Conservation (phyloP, 2,113 vertebrate genomes). For the Microcebus murinus region DNA sequence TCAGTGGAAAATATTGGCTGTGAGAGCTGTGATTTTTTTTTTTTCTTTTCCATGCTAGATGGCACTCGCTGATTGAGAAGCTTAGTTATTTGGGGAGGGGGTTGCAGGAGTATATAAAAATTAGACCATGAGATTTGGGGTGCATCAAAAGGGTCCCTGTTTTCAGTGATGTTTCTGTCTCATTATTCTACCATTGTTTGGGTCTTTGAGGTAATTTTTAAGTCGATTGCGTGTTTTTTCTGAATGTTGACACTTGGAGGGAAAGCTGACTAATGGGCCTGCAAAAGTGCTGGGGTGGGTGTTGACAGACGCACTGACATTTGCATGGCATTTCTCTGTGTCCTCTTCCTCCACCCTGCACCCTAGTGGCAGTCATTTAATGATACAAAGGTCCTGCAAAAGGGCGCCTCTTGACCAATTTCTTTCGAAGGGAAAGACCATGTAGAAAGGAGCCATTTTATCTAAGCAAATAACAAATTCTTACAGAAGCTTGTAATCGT, state of each 20-base stretch:
- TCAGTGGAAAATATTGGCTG: conserved; percentile 73
- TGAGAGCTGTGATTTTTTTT: conserved; percentile 53
- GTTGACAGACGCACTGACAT: conserved; percentile 75
- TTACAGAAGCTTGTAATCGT: conserved; percentile 44
- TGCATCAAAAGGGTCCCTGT: not conserved
- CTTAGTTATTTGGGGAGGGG: conserved; percentile 61
- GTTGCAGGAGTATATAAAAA: not conserved
- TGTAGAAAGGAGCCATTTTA: conserved; percentile 67
- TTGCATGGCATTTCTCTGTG: conserved; percentile 75
- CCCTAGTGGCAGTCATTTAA: conserved; percentile 54
- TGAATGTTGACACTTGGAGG: conserved; percentile 65
- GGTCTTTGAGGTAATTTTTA: conserved; percentile 73
- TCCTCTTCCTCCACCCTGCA: conserved; percentile 50
- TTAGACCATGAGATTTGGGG: conserved; percentile 60
- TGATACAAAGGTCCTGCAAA: conserved; percentile 78
- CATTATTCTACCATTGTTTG: conserved; percentile 21
- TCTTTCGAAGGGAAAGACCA: conserved; percentile 53
- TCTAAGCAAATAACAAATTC: conserved; percentile 69
- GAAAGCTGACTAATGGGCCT: conserved; percentile 77
- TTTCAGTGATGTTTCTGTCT: not conserved
- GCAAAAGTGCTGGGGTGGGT: conserved; percentile 64
- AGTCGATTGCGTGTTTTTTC: conserved; percentile 51
- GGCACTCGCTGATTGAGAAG: conserved; percentile 71
- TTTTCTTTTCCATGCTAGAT: conserved; percentile 68
- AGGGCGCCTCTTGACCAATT: conserved; percentile 57